Percentiles rank a stretch among this genome's conserved stretches.
Conservation (phyloP, 2,797 vertebrate genomes). For the Lutra lutra region DNA sequence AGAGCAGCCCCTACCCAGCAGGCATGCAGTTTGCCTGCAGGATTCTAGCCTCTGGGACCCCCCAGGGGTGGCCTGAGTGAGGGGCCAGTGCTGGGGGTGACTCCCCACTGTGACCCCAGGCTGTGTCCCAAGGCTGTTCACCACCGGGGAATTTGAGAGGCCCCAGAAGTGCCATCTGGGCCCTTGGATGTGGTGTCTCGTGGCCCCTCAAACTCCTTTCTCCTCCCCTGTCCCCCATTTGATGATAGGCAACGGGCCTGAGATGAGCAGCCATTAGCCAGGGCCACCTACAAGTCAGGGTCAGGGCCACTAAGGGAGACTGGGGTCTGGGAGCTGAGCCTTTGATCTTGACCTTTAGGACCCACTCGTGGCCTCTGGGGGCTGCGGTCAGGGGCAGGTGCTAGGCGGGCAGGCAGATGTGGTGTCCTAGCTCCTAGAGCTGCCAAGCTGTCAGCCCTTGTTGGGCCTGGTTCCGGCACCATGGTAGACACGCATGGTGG, state of each 20-base stretch:
- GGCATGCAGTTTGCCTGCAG: not conserved
- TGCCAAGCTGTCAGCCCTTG: rapidly evolving
- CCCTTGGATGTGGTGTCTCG: not conserved
- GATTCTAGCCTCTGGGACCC: not conserved
- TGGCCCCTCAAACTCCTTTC: not conserved
- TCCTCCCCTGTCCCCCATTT: rapidly evolving
- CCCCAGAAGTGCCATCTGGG: not conserved
- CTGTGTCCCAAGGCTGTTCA: too few species aligned
- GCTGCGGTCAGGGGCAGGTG: not conserved
- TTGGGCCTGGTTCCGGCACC: not conserved
- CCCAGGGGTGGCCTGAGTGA: not conserved
- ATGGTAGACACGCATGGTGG: rapidly evolving
- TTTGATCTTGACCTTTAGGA: not conserved
- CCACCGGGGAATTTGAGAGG: not conserved
- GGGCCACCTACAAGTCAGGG: not conserved
- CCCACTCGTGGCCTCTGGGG: too few species aligned
- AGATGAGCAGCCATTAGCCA: not conserved
- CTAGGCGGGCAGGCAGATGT: too few species aligned
- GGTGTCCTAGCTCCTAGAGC: not conserved
- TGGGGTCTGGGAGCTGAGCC: not conserved
- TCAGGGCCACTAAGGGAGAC: not conserved
- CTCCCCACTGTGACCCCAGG: not conserved
- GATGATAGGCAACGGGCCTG: not conserved
- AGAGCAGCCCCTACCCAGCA: not conserved
- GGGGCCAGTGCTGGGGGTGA: too few species aligned